Evolutionary conservation across 2,888 invertebrate genomes (phyloP), one percentile per base, ranked within the genome.

Genomic region (Cremastinae sp.): DNA sequence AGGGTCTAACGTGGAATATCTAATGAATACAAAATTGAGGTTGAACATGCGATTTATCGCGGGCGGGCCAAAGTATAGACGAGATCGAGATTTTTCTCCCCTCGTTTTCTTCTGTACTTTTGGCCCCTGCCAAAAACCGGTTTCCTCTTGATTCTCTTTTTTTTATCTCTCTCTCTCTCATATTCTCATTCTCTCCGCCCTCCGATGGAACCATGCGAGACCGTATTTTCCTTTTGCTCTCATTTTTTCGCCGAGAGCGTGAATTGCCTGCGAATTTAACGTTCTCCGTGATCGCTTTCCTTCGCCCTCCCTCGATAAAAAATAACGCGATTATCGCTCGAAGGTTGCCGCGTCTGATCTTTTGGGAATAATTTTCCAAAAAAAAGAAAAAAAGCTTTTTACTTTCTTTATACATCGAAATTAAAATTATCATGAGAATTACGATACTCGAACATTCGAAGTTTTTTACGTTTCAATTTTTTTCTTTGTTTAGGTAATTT

Each of bases 1-100:
- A 56, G 18, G 20, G 49, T 62, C 69, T 78, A 79, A 80, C 74
- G 49, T 45, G 45, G 75, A 61, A 71, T 71, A 73, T 74, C 75
- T 77, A 80, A 79, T 80, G 78, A 80, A 79, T 78, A 78, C 54
- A 70, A 77, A 78, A 80, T 80, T 80, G 80, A 77, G 72, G 71
- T 54, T 51, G 69, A 74, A 75, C 80, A 80, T 74, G 80, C 75
- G 74, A 79, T 78, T 51, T 74, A 69, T 58, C 68, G 74, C 70
- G 74, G 72, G 70, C 76, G 76, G 70, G 56, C 72, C 54, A 51
- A 9, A 54, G 28, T 28, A 28, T 56, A 68, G 65, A 64, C 64
- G 64, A 70, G 59, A n/a, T n/a, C n/a, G n/a, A 28, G 5, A 61
- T 66, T 43, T 59, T 47, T 45, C 65, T 47, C 43, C 75, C 74